Base-by-base conservation (phyloP, 1,140 invertebrate genomes). In the Drosophila ananassae region DNA sequence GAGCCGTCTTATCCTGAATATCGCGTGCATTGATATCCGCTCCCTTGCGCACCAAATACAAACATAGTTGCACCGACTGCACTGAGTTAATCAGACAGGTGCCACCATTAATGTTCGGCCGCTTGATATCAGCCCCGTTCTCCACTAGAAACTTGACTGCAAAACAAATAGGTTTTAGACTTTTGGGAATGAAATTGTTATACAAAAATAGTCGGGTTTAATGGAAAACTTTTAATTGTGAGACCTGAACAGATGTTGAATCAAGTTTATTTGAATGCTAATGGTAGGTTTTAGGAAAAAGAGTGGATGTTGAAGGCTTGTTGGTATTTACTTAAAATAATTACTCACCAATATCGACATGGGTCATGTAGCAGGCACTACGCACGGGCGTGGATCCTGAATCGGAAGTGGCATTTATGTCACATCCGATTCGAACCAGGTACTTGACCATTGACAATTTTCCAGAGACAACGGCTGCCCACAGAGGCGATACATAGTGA, bases 61-160 rank as follows among this genome's bases (percentile, higher is more conserved):
- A 94, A 91, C 97, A 98, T 12, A 98, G 92, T 57, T 94, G 94
- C 12, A 95, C 94, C 84, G 96, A 97, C 92, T 98, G 97, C 41
- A 98, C 97, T 2, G 97, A 97, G 92, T 98, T 98, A 63, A 98
- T 99, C 25, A 98, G 93, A 92, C 97, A 98, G 1, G 97, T 98
- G 58, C 97, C 97, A 58, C 98, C 97, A 93, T 97, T 98, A 77
- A 96, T 96, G 92, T 98, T 98, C 1, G 97, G 94, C 69, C 95
- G 95, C 59, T 95, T 94, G 75, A 98, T 96, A 92, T 98, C 96
- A 3, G 97, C 97, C 55, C 96, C 96, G 87, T 96, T 94, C 87
- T 96, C 94, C 7, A 98, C 96, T 47, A 98, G 93, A 91, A 95
- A 97, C 56, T 94, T 92, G 41, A 96, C 96, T 69, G 95, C 93